These are phyloP conservation scores for Cyrtorhinus lividipennis DNA, from an alignment of 1,140 invertebrate species.

Conservation along the genomic window DNA sequence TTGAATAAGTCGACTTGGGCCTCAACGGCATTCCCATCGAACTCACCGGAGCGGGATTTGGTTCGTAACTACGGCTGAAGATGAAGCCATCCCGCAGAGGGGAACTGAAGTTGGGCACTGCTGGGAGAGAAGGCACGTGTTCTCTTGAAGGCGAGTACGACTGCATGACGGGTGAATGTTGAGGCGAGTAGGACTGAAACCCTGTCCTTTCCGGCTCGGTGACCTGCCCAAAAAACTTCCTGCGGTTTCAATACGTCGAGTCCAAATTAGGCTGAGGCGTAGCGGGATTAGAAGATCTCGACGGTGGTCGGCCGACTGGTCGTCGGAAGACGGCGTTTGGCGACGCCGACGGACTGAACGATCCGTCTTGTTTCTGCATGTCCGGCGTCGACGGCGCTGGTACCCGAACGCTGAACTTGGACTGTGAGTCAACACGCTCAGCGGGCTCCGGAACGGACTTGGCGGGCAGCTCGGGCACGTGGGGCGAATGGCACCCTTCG, in stretches of 20 bases:
- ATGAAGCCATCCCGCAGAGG: background rate
- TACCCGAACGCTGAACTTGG: background rate
- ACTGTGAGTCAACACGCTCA: background rate
- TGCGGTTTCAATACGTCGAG: conserved; percentile 32
- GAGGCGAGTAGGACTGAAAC: background rate
- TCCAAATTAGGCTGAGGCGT: conserved; percentile 22
- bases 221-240: background rate
- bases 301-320: conserved; percentile 47
- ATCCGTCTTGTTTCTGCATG: background rate
- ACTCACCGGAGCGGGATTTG: background rate
- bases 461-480: no score
- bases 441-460: background rate
- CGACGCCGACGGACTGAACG: conserved; percentile 27
- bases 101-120: background rate
- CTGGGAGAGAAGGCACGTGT: background rate
- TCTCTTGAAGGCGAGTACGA: background rate
- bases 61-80: background rate
- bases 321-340: conserved; percentile 41
- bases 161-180: background rate
- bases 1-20: background rate
- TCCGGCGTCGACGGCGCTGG: background rate
- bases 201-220: background rate
- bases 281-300: conserved; percentile 32
- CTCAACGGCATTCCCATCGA: background rate
- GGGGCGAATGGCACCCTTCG: no score